phyloP scores from a whole-genome alignment of 2,113 vertebrate species.

The Cariama cristata region DNA sequence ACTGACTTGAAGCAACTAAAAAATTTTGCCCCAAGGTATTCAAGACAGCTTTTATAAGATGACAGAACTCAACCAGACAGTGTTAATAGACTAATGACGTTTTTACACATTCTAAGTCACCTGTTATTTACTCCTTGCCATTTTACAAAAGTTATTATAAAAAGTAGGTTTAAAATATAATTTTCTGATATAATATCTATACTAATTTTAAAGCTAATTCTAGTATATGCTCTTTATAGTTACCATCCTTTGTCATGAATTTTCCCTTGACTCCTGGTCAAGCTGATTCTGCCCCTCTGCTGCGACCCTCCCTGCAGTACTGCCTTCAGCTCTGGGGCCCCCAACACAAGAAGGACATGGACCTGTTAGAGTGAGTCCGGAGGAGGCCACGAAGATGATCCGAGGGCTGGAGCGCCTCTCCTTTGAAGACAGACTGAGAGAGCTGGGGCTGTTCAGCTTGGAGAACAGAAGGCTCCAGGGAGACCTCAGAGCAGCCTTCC shows the following conservation, averaged over 20 bases:
- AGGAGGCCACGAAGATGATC: too few species aligned
- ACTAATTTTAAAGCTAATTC: not conserved
- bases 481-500: too few species aligned
- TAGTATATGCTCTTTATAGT: not conserved
- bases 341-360: too few species aligned
- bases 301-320: too few species aligned
- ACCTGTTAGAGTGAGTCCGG: too few species aligned
- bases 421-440: too few species aligned
- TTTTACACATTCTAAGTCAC: not conserved
- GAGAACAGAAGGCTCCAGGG: too few species aligned
- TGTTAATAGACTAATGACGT: not conserved
- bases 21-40: not conserved
- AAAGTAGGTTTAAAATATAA: not conserved
- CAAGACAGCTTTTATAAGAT: not conserved
- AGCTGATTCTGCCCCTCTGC: too few species aligned
- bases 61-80: not conserved
- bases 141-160: not conserved
- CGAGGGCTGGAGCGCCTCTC: too few species aligned
- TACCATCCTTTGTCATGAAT: not conserved
- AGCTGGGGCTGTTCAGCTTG: too few species aligned
- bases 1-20: not conserved
- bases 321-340: too few species aligned
- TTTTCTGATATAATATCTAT: not conserved
- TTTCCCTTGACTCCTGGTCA: not conserved
- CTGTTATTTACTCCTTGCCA: not conserved